Conservation (phyloP, 2,113 vertebrate genomes). For the Struthio camelus region DNA sequence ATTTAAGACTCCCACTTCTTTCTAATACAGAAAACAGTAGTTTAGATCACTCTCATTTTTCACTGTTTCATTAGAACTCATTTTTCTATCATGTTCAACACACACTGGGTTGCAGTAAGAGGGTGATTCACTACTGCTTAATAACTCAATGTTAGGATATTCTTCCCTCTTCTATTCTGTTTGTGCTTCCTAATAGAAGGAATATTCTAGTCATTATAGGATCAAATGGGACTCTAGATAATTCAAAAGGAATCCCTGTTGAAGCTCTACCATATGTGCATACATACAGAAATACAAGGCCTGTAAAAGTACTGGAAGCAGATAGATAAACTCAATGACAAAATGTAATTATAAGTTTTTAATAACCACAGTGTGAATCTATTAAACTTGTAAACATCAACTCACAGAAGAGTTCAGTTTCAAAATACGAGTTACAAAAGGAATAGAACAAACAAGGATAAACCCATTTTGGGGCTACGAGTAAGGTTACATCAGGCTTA, state of each 20-base stretch:
- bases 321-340: not conserved
- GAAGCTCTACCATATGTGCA: not conserved
- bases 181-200: not conserved
- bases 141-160: not conserved
- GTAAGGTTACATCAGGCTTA: not conserved
- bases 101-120: not conserved
- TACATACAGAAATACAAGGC: not conserved
- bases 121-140: rapidly evolving
- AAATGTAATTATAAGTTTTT: not conserved
- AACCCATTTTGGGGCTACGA: not conserved
- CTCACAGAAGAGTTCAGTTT: not conserved
- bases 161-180: not conserved
- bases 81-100: not conserved
- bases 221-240: not conserved
- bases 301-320: not conserved
- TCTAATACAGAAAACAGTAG: no score
- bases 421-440: not conserved
- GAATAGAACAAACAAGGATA: not conserved
- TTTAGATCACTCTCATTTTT: not conserved
- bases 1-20: not conserved
- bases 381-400: not conserved
- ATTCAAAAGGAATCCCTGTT: not conserved
- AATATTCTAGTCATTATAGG: not conserved
- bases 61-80: not conserved
- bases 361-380: not conserved